Percentiles rank a stretch among this genome's conserved stretches.
Conservation (phyloP, 2,113 vertebrate species). For the Leptodactylus fuscus region DNA sequence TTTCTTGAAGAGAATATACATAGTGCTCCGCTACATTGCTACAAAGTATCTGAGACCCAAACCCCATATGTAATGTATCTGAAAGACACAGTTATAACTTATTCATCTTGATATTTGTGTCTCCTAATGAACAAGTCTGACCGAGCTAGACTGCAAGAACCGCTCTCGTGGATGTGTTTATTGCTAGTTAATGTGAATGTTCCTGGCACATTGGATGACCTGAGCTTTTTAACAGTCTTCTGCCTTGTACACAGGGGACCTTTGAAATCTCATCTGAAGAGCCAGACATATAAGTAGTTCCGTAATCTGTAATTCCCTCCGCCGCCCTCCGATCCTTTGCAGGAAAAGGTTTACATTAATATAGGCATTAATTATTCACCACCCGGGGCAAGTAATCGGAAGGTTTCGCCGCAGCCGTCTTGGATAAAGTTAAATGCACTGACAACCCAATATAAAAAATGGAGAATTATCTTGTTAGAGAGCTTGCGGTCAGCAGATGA, state of each 20-base stretch:
- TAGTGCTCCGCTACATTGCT: neutral
- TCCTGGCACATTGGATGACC: conserved; percentile 50
- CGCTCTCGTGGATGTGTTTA: conserved; percentile 37
- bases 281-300: conserved; percentile 53
- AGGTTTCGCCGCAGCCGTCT: conserved; percentile 3
- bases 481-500: conserved; percentile 11
- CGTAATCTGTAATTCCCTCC: conserved; percentile 56
- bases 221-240: conserved; percentile 47
- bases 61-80: neutral
- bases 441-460: conserved; percentile 16
- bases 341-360: conserved; percentile 58
- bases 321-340: conserved; percentile 24
- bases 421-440: conserved; percentile 39
- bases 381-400: conserved; percentile 19
- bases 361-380: conserved; percentile 50
- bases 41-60: too few species aligned
- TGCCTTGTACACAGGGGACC: conserved; percentile 32
- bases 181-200: conserved; percentile 31
- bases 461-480: conserved; percentile 3
- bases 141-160: neutral
- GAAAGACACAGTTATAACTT: neutral
- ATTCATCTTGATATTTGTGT: neutral
- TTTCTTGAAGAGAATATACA: neutral
- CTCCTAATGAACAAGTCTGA: neutral
- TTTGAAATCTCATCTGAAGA: conserved; percentile 28